These are phyloP conservation scores for Henricia sp. DNA, from an alignment of 53 echinoderm and acorn worm species.

Conservation along the genomic window DNA sequence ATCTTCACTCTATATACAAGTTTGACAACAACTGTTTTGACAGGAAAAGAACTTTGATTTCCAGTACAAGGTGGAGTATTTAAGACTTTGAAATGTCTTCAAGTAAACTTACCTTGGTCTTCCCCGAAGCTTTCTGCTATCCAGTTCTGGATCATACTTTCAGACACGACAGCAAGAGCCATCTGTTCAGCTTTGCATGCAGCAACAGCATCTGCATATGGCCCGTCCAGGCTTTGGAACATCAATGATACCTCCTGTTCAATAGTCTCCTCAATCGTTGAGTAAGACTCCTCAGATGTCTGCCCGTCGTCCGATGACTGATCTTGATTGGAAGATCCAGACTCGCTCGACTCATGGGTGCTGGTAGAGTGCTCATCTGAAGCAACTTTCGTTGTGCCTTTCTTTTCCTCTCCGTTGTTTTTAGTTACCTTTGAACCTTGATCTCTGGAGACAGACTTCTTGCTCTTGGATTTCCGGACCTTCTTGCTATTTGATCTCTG, in stretches of 20 bases:
- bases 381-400: conserved; percentile 58
- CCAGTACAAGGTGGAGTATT: no score
- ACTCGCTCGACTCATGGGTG: neutral
- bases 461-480: conserved; percentile 58
- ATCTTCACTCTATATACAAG: no score
- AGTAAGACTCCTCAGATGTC: conserved; percentile 2
- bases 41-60: no score
- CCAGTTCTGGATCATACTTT: conserved; percentile 23
- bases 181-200: neutral
- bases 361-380: neutral
- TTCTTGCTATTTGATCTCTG: neutral
- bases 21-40: no score
- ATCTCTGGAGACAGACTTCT: no score
- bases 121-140: conserved; percentile 9
- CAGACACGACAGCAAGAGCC: conserved; percentile 10
- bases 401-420: no score
- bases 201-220: neutral
- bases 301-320: conserved; percentile 1
- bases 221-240: conserved; percentile 12
- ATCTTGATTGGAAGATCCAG: neutral
- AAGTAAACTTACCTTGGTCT: neutral
- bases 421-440: no score
- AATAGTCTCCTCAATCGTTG: neutral
- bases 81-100: no score
- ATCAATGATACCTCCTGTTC: conserved; percentile 18